phyloP scores from a whole-genome alignment of 2,797 vertebrate genomes.

The Brotula barbata region DNA sequence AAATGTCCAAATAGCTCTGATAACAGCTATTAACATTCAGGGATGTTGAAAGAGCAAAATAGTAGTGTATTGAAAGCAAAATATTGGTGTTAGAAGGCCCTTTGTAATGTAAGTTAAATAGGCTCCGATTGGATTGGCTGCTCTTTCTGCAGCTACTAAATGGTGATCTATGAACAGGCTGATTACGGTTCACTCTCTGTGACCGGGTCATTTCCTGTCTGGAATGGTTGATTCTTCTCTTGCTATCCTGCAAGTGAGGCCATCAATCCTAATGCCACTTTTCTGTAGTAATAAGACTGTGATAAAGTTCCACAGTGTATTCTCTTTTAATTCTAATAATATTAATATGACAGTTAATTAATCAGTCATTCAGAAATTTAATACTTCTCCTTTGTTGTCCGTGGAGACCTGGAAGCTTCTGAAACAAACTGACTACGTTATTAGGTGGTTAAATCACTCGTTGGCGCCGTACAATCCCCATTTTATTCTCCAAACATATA shows the following conservation, averaged over 20 bases:
- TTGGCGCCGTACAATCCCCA: too few species aligned
- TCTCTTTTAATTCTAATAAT: slow-evolving; percentile 53
- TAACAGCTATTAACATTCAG: slow-evolving; percentile 32
- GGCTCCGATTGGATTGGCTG: slow-evolving; percentile 40
- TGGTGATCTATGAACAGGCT: slow-evolving; percentile 59
- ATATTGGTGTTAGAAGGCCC: slow-evolving; percentile 31
- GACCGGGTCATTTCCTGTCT: slow-evolving; percentile 58
- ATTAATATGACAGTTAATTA: too few species aligned
- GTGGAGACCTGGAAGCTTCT: too few species aligned
- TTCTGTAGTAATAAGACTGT: slow-evolving; percentile 30
- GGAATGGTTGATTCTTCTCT: slow-evolving; percentile 51
- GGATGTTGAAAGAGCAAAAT: slow-evolving; percentile 24
- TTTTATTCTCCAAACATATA: too few species aligned
- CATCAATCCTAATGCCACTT: slow-evolving; percentile 50
- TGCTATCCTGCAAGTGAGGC: slow-evolving; percentile 21
- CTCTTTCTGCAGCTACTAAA: slow-evolving; percentile 52
- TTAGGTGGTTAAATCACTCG: too few species aligned
- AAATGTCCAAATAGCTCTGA: slow-evolving; percentile 39
- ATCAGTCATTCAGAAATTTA: too few species aligned
- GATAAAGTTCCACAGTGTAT: slow-evolving; percentile 35
- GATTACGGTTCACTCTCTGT: slow-evolving; percentile 61
- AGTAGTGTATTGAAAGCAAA: too few species aligned
- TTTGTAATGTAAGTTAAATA: slow-evolving; percentile 36
- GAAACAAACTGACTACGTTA: slow-evolving; percentile 19
- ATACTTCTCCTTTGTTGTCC: too few species aligned